Percentiles rank a stretch among this genome's conserved stretches.
Evolutionary conservation across 2,888 invertebrate genomes (phyloP).

Genomic region (Disparrhopalites patrizii): DNA sequence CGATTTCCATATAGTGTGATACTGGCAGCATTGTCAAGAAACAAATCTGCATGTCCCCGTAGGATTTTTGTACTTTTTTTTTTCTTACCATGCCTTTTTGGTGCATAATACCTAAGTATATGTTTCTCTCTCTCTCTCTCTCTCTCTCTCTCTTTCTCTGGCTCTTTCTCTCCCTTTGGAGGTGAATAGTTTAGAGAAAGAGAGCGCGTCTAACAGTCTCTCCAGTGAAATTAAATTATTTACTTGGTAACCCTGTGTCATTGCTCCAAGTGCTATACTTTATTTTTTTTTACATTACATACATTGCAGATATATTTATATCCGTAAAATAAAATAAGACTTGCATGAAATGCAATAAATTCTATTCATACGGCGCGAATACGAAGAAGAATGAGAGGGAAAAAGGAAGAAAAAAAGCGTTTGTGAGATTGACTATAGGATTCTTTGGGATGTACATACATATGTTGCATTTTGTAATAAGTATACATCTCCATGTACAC

Average conservation of each 20-base stretch:
- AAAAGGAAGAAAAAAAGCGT: background rate
- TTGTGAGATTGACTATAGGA: background rate
- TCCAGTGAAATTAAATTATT: constrained; percentile 12
- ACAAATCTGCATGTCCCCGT: constrained; percentile 6
- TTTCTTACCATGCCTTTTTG: too few relatives aligned
- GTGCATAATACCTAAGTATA: too few relatives aligned
- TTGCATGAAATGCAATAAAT: background rate
- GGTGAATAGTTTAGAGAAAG: constrained; percentile 19
- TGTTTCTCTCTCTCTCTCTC: background rate
- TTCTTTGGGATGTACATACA: background rate
- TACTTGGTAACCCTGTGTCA: constrained; percentile 20
- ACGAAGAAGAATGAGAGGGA: background rate
- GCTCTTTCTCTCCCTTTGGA: background rate
- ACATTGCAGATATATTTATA: background rate
- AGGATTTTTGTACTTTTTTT: background rate
- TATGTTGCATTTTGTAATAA: background rate
- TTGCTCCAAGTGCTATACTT: constrained; percentile 13
- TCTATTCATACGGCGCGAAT: background rate
- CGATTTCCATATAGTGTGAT: background rate
- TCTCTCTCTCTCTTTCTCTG: background rate
- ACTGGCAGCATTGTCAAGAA: too few relatives aligned
- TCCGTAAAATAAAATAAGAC: background rate
- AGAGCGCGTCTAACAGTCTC: constrained; percentile 17
- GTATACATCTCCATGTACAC: background rate
- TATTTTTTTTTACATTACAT: background rate